These are phyloP conservation scores for Anthoscopus minutus DNA, from an alignment of 2,113 vertebrate genomes.

Conservation along the genomic window DNA sequence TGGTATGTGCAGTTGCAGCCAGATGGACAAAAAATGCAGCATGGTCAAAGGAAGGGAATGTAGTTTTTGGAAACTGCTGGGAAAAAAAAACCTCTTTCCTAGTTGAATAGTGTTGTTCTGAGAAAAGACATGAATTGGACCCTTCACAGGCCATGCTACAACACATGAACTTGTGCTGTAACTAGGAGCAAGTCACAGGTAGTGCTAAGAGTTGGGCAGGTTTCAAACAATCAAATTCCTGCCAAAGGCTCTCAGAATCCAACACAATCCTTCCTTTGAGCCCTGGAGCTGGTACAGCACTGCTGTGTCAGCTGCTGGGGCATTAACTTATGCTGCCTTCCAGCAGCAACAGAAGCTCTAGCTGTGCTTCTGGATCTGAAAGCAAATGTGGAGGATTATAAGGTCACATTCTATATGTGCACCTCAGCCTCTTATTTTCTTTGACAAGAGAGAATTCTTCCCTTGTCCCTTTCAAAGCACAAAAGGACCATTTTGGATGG, in stretches of 20 bases:
- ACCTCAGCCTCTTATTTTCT: neutral
- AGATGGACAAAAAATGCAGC: neutral
- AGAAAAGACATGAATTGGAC: neutral
- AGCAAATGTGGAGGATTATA: neutral
- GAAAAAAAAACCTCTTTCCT: neutral
- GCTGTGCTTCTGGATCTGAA: neutral
- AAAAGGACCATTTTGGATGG: neutral
- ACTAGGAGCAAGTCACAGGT: neutral
- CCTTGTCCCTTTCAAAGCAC: neutral
- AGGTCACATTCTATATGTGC: neutral
- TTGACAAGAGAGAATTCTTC: neutral
- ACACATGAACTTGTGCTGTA: neutral
- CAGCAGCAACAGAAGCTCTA: neutral
- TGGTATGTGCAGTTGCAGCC: slow-evolving; percentile 23
- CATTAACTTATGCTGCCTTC: neutral
- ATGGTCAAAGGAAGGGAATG: neutral
- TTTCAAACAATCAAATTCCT: neutral
- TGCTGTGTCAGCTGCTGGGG: neutral
- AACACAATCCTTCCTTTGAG: neutral
- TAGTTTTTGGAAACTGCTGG: neutral
- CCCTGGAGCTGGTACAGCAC: neutral
- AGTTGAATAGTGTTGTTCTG: neutral
- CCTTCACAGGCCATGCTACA: neutral
- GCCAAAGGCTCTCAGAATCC: neutral
- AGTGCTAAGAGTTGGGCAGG: neutral